Evolutionary conservation across 2,797 vertebrate species (phyloP), one percentile per base, ranked within the genome.

Genomic region (Notoglanidium macrostoma): DNA sequence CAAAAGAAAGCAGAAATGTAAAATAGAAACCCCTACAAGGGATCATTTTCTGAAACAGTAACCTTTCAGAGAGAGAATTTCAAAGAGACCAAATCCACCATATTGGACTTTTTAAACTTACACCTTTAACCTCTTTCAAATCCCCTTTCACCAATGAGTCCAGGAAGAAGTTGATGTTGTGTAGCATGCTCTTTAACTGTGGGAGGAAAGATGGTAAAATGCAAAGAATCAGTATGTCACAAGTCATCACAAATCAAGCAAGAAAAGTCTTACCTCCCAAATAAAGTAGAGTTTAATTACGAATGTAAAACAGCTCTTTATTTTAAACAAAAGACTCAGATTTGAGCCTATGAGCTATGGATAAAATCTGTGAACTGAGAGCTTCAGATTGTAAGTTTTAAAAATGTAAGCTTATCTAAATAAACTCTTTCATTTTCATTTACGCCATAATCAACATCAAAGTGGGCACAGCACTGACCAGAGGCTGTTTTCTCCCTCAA

Each of bases 91-190:
- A 61, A 12, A 46, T 35, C 26, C 51, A 76, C 40, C 54, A 21
- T 29, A 51, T 70, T 44, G 59, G 49, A 67, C 67, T 77, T 84
- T 79, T 63, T 90, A 55, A 81, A 92, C 95, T 94, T 90, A 95
- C 94, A 91, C 94, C 94, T 93, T 95, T 95, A 29, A 95, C 93
- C 81, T 94, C 94, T 87, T 94, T 95, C 89, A 95, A 88, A 91
- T 96, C 93, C 51, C 94, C 96, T 94, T 97, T 97, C 51, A 97
- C 94, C 90, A 97, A 87, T 0, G 96, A 96, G 86, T 96, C 96
- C 93, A 97, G 92, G 91, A 96, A 96, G 94, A 96, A 97, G 94
- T 96, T 95, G 91, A 97, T 94, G 92, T 97, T 97, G 95, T 97
- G 96, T 88, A 93, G 94, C 94, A 96, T 95, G 89, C 96, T 97